A percentile compares a stretch with the other conserved stretches of the same genome.
Evolutionary conservation across 2,113 vertebrate species (phyloP).

Genomic region (Meriones unguiculatus): DNA sequence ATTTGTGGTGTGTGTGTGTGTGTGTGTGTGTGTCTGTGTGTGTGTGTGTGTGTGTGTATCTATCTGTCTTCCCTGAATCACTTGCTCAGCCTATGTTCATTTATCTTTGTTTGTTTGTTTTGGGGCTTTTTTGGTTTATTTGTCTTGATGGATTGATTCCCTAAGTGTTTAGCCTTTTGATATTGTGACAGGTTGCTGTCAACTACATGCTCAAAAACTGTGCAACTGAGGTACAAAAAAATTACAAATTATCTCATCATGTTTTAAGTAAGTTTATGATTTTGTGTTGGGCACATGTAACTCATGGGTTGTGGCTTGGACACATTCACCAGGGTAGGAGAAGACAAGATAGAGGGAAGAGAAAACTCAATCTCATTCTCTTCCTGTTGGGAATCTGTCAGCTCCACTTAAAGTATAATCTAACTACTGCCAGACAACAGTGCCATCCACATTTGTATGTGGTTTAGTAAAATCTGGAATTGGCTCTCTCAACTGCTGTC

Average conservation of each 20-base stretch:
- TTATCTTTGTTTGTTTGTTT: background rate
- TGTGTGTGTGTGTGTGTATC: background rate
- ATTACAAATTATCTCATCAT: background rate
- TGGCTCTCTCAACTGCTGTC: constrained; percentile 5
- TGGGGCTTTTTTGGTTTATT: no score
- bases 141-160: background rate
- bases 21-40: no score
- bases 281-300: background rate
- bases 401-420: background rate
- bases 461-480: background rate
- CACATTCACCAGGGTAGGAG: background rate
- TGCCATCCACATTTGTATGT: background rate
- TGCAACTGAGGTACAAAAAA: background rate
- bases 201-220: background rate
- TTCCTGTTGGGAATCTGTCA: constrained; percentile 19
- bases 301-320: background rate
- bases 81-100: background rate
- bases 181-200: background rate
- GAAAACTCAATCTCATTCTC: background rate
- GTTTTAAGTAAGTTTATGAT: background rate
- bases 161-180: background rate
- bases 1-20: background rate
- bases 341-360: constrained; percentile 19
- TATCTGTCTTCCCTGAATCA: background rate
- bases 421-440: background rate